Conservation (phyloP, 1,140 invertebrate species). For the Drosophila sucinea region DNA sequence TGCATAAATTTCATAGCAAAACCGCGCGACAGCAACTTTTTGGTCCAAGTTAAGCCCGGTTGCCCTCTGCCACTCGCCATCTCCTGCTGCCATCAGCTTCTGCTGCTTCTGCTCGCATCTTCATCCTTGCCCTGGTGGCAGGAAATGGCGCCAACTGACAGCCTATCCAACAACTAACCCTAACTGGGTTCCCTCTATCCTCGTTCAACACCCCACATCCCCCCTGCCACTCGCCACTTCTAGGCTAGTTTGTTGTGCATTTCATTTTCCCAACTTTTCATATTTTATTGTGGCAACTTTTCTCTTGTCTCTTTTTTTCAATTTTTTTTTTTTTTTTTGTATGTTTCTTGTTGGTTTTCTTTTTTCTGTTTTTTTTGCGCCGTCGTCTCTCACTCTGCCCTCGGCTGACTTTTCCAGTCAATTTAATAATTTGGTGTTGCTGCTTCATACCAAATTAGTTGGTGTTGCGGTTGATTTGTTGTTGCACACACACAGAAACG, state of each 20-base stretch:
- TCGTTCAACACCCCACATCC: background rate
- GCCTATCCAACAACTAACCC: conserved; percentile 57
- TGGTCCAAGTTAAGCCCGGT: conserved; percentile 53
- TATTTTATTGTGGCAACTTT: conserved; percentile 50
- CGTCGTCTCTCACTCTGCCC: background rate
- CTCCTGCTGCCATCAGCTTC: background rate
- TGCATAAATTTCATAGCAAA: conserved; percentile 58
- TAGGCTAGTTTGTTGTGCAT: conserved; percentile 40
- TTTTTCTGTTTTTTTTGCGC: conserved; percentile 5
- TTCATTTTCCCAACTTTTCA: conserved; percentile 57
- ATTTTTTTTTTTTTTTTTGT: conserved; percentile 18
- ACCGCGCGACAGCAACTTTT: conserved; percentile 36
- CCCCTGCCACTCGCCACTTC: background rate
- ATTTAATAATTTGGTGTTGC: conserved; percentile 65
- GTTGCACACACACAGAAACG: background rate
- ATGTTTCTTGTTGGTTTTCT: conserved; percentile 19
- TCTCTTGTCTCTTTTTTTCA: conserved; percentile 1
- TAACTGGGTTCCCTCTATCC: conserved; percentile 36
- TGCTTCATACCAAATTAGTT: conserved; percentile 50
- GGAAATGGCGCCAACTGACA: conserved; percentile 68
- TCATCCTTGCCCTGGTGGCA: conserved; percentile 58
- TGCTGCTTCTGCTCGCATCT: conserved; percentile 10
- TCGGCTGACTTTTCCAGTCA: conserved; percentile 47
- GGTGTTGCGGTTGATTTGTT: conserved; percentile 30
- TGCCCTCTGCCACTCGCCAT: background rate